These are phyloP conservation scores for Pimpla rufipes DNA, from an alignment of 2,888 invertebrate genomes.

Conservation along the genomic window DNA sequence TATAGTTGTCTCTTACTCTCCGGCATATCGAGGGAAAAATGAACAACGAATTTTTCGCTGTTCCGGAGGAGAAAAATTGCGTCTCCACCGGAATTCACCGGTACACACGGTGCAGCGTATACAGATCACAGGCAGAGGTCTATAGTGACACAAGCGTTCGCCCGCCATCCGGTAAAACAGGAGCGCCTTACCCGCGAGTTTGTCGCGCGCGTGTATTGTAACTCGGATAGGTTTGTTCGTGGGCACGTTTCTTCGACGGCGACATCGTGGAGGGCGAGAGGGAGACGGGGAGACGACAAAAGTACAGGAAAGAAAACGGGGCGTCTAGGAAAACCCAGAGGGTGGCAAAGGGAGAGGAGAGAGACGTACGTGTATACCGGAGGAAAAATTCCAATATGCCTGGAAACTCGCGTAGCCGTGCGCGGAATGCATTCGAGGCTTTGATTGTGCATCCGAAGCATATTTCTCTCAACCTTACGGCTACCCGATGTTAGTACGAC, in stretches of 20 bases:
- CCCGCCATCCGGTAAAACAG: conserved; percentile 47
- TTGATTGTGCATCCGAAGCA: conserved; percentile 84
- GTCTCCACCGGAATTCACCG: conserved; percentile 1
- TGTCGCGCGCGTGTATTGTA: conserved; percentile 17
- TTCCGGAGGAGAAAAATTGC: conserved; percentile 28
- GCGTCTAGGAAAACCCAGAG: not conserved
- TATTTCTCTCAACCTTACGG: conserved; percentile 81
- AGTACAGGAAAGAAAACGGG: not conserved
- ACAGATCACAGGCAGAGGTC: not conserved
- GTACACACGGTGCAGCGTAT: not conserved
- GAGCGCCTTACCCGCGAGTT: not conserved
- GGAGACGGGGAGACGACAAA: conserved; percentile 23
- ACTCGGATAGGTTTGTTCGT: conserved; percentile 30
- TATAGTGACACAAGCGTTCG: conserved; percentile 37
- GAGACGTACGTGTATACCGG: conserved; percentile 65
- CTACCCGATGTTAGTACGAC: conserved; percentile 50
- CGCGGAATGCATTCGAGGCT: conserved; percentile 82
- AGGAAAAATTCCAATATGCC: conserved; percentile 83
- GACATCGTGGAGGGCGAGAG: conserved; percentile 24
- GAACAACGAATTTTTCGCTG: conserved; percentile 33
- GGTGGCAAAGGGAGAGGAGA: conserved; percentile 14
- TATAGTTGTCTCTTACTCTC: conserved; percentile 41
- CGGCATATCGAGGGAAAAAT: conserved; percentile 57
- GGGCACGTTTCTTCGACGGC: conserved; percentile 48
- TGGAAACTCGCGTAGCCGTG: conserved; percentile 80